These are phyloP conservation scores for Isurus oxyrinchus DNA, from an alignment of 2,113 vertebrate genomes.

Conservation along the genomic window DNA sequence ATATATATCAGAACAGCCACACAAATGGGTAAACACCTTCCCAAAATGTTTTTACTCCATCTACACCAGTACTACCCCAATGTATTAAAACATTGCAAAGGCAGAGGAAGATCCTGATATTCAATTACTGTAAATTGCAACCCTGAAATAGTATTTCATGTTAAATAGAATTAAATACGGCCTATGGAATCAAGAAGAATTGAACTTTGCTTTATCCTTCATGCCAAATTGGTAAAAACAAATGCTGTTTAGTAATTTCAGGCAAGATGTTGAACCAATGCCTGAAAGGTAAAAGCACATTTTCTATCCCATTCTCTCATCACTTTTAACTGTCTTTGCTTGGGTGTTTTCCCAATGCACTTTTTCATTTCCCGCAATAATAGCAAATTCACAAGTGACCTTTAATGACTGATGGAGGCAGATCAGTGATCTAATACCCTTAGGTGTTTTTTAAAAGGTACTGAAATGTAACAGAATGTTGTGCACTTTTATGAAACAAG, in stretches of 20 bases:
- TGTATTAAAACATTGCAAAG: background rate
- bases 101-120: background rate
- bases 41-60: background rate
- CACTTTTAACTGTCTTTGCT: conserved; percentile 4
- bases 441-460: conserved; percentile 6
- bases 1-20: background rate
- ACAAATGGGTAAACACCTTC: background rate
- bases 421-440: background rate
- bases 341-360: background rate
- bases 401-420: conserved; percentile 14
- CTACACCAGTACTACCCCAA: background rate
- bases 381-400: conserved; percentile 15
- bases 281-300: background rate
- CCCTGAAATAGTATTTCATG: background rate
- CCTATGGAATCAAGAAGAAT: background rate
- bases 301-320: conserved; percentile 9
- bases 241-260: background rate
- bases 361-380: background rate
- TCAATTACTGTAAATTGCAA: background rate
- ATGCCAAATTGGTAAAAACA: background rate
- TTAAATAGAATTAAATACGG: background rate
- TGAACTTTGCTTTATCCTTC: background rate
- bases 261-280: background rate
- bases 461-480: conserved; percentile 25
- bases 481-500: background rate